A percentile compares a stretch with the other conserved stretches of the same genome.
Conservation (phyloP, 1,140 invertebrate species). For the Caligus rogercresseyi region DNA sequence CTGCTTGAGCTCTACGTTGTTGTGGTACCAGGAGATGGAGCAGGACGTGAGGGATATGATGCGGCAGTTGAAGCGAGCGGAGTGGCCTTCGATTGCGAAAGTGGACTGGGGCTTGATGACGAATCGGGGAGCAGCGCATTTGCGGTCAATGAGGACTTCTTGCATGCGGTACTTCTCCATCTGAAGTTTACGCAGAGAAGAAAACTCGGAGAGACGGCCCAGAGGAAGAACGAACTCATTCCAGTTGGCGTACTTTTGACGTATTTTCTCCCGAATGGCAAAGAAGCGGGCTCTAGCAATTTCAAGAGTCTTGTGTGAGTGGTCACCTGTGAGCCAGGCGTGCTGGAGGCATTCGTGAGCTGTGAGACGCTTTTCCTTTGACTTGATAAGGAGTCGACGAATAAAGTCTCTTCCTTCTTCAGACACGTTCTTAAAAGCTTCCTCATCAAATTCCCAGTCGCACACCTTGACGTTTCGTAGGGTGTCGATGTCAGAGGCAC, state of each 20-base stretch:
- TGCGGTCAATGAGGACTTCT: conserved; percentile 83
- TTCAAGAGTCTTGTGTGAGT: conserved; percentile 48
- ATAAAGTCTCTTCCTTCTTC: conserved; percentile 98
- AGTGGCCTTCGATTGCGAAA: conserved; percentile 90
- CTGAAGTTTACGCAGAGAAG: conserved; percentile 81
- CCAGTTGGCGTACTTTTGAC: conserved; percentile 72
- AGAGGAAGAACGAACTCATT: conserved; percentile 78
- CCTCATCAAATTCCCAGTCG: conserved; percentile 95
- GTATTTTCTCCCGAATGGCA: conserved; percentile 65
- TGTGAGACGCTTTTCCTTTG: conserved; percentile 92
- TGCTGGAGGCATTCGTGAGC: conserved; percentile 91
- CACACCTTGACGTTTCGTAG: conserved; percentile 94
- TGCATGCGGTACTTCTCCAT: conserved; percentile 93
- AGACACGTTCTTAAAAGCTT: conserved; percentile 78
- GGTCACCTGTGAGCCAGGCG: conserved; percentile 75
- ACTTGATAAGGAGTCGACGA: conserved; percentile 67
- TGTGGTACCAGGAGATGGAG: conserved; percentile 85
- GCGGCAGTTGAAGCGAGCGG: conserved; percentile 88
- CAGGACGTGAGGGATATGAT: conserved; percentile 84
- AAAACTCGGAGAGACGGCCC: conserved; percentile 89
- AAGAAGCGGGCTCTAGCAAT: conserved; percentile 66
- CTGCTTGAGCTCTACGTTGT: conserved; percentile 80
- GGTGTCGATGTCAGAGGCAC: conserved; percentile 94
- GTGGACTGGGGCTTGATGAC: conserved; percentile 87
- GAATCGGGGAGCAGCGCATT: conserved; percentile 91